Percentiles rank a stretch among this genome's conserved stretches.
These are phyloP conservation scores for Callospermophilus lateralis DNA, from an alignment of 2,113 vertebrate genomes.

Conservation along the genomic window DNA sequence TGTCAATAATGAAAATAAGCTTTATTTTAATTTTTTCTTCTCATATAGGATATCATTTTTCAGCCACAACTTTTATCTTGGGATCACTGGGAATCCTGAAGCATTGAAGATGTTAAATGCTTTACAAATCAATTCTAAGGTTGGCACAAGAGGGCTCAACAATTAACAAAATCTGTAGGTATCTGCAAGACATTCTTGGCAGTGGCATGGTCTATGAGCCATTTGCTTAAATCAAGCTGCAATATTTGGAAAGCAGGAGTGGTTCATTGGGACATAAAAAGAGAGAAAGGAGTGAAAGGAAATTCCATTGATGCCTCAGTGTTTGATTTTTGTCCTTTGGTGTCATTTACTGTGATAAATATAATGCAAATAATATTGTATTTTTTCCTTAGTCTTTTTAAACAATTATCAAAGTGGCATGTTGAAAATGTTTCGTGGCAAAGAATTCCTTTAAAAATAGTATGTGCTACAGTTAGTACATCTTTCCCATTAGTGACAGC, in stretches of 20 bases:
- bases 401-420: neutral
- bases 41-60: neutral
- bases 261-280: neutral
- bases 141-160: constrained; percentile 26
- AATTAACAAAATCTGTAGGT: neutral
- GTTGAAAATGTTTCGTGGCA: neutral
- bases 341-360: neutral
- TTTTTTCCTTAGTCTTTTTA: neutral
- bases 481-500: neutral
- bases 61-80: neutral
- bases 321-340: neutral
- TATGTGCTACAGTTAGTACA: neutral
- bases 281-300: neutral
- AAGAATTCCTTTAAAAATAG: constrained; percentile 56
- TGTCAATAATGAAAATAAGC: neutral
- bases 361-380: neutral
- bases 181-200: neutral
- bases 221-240: constrained; percentile 52
- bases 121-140: neutral
- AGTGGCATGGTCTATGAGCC: neutral
- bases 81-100: neutral
- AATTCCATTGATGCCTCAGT: constrained; percentile 12
- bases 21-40: constrained; percentile 6
- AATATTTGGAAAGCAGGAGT: constrained; percentile 13
- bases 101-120: constrained; percentile 40